A percentile compares a stretch with the other conserved stretches of the same genome.
These are phyloP conservation scores for Cyanoderma ruficeps DNA, from an alignment of 2,113 vertebrate genomes.

Conservation along the genomic window DNA sequence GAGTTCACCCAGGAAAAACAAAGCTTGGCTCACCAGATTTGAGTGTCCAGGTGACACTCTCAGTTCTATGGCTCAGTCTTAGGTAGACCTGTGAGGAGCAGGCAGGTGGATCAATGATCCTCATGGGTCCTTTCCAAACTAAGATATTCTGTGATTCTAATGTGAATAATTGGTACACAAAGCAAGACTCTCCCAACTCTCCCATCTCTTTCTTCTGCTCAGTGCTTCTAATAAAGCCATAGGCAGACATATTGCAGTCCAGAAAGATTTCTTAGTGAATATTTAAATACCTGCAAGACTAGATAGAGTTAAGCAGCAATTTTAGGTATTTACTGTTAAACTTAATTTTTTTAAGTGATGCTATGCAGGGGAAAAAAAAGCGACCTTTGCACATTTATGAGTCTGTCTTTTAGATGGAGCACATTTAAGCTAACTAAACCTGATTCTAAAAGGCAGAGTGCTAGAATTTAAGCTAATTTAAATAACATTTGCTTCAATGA, in stretches of 20 bases:
- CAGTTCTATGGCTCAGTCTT: not conserved
- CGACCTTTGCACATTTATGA: not conserved
- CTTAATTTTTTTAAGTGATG: not conserved
- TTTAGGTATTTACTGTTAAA: not conserved
- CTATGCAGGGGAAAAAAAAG: not conserved
- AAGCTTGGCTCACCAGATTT: not conserved
- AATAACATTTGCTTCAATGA: slow-evolving; percentile 27
- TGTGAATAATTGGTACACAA: not conserved
- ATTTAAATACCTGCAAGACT: not conserved
- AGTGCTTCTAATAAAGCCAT: not conserved
- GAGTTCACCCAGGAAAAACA: not conserved
- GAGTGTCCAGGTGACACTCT: rapidly evolving
- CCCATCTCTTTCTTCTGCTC: not conserved
- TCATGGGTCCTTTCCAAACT: not conserved
- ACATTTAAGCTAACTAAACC: not conserved
- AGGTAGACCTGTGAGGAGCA: rapidly evolving
- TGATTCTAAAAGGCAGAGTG: not conserved
- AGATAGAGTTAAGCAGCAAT: not conserved
- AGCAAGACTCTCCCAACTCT: not conserved
- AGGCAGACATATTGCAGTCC: not conserved
- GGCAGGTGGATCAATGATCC: not conserved
- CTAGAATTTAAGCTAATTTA: slow-evolving; percentile 19
- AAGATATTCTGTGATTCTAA: not conserved
- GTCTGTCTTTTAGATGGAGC: not conserved
- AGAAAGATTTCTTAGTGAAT: not conserved